Evolutionary conservation across 1,140 invertebrate species (phyloP).

Genomic region (Drosophila kohkoa): DNA sequence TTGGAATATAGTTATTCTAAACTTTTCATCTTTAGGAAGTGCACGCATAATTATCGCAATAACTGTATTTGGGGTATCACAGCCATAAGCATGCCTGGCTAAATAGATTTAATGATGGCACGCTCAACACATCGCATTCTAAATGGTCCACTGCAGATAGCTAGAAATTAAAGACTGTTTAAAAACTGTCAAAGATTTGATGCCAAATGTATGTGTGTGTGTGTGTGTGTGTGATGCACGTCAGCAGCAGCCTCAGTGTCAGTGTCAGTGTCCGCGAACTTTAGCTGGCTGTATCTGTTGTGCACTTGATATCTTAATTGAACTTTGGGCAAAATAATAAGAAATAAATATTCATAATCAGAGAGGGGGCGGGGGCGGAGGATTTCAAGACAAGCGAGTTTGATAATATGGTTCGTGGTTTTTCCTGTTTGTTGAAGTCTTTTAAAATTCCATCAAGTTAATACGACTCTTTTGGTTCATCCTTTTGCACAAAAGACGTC

Average conservation of each 20-base stretch:
- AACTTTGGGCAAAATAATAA: slow-evolving; percentile 44
- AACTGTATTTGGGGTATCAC: slow-evolving; percentile 1
- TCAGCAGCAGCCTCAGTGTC: not conserved
- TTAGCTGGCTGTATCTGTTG: slow-evolving; percentile 8
- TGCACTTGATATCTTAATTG: slow-evolving; percentile 41
- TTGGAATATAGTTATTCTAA: too few species aligned
- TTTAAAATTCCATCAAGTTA: slow-evolving; percentile 63
- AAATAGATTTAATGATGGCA: slow-evolving; percentile 51
- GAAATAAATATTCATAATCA: slow-evolving; percentile 47
- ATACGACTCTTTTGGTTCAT: slow-evolving; percentile 29
- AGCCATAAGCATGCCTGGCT: slow-evolving; percentile 40
- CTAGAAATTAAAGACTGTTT: not conserved
- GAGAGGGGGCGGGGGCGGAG: not conserved
- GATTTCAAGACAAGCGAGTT: not conserved
- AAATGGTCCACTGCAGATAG: not conserved
- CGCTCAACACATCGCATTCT: not conserved
- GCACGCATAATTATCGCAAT: not conserved
- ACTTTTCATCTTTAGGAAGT: not conserved
- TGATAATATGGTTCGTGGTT: not conserved
- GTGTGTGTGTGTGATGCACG: slow-evolving; percentile 5
- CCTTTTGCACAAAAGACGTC: slow-evolving; percentile 27
- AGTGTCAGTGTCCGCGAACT: slow-evolving; percentile 4
- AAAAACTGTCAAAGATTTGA: slow-evolving; percentile 17
- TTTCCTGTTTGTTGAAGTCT: slow-evolving; percentile 18
- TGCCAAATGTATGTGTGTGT: not conserved